Conservation (phyloP, 2,113 vertebrate species). For the Oreochromis niloticus region DNA sequence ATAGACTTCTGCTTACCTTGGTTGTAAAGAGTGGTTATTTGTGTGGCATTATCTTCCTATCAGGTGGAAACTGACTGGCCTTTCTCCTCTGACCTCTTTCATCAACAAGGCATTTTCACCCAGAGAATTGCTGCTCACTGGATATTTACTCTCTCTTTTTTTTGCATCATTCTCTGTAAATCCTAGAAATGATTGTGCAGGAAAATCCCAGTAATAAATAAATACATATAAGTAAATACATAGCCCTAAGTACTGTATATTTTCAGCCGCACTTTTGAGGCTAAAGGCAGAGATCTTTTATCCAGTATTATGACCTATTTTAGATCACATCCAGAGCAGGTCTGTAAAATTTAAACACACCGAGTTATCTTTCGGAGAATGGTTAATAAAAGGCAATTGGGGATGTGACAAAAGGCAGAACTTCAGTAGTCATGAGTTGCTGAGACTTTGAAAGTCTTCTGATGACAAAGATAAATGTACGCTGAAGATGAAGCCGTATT, state of each 20-base stretch:
- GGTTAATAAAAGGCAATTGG: slow-evolving; percentile 28
- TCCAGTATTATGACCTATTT: not conserved
- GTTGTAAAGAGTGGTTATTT: not conserved
- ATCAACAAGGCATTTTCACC: not conserved
- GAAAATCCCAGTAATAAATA: not conserved
- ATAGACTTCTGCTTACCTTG: not conserved
- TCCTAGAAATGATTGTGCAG: not conserved
- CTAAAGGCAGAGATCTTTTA: not conserved
- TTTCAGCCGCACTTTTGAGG: not conserved
- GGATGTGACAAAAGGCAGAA: slow-evolving; percentile 16
- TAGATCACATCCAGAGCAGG: not conserved
- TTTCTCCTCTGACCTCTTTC: not conserved
- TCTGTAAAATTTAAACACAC: not conserved
- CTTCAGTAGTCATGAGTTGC: not conserved
- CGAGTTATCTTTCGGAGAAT: slow-evolving; percentile 1
- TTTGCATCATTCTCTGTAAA: not conserved
- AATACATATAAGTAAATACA: not conserved
- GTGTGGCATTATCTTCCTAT: not conserved
- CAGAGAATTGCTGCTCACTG: not conserved
- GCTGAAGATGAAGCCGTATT: slow-evolving; percentile 7
- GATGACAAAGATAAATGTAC: slow-evolving; percentile 41
- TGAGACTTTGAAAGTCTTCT: not conserved
- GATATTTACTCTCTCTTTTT: not conserved
- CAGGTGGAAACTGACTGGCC: not conserved
- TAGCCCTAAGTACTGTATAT: not conserved